phyloP scores from a whole-genome alignment of 37 sponge, comb jelly and placozoan genomes.

The Cliona cf. orientalis region DNA sequence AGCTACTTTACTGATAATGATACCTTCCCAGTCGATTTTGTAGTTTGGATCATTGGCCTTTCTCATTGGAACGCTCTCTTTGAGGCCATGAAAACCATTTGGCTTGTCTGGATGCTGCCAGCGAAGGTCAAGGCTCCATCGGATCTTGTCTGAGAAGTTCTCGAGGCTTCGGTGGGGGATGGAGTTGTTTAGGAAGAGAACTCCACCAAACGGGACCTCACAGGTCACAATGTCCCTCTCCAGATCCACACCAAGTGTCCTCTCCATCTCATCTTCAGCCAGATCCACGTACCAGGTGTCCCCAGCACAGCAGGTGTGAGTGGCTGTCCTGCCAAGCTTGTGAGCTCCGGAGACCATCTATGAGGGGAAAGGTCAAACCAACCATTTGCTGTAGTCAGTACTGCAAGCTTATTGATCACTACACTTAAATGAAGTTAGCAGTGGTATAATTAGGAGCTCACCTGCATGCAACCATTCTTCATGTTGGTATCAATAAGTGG shows the following conservation, averaged over 20 bases:
- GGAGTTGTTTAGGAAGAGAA: conserved; percentile 77
- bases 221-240: conserved; percentile 78
- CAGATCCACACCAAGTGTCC: conserved; percentile 61
- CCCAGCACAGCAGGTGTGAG: conserved; percentile 89
- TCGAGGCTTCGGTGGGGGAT: conserved; percentile 86
- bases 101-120: conserved; percentile 78
- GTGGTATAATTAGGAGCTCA: background rate
- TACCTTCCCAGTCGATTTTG: conserved; percentile 66
- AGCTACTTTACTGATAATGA: background rate
- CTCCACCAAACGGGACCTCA: conserved; percentile 82
- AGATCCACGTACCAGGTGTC: conserved; percentile 88
- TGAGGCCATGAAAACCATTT: conserved; percentile 75
- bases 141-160: conserved; percentile 69
- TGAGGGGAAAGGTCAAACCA: background rate
- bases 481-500: conserved; percentile 87
- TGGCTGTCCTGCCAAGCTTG: conserved; percentile 66
- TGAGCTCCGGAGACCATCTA: conserved; percentile 82
- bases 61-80: conserved; percentile 69
- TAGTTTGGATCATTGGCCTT: conserved; percentile 56
- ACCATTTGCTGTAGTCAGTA: background rate
- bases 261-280: conserved; percentile 68
- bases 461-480: conserved; percentile 88
- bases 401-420: background rate
- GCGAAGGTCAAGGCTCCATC: conserved; percentile 91
- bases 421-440: background rate